phyloP scores from a whole-genome alignment of 1,140 invertebrate species.

The Eriocheir sinensis region DNA sequence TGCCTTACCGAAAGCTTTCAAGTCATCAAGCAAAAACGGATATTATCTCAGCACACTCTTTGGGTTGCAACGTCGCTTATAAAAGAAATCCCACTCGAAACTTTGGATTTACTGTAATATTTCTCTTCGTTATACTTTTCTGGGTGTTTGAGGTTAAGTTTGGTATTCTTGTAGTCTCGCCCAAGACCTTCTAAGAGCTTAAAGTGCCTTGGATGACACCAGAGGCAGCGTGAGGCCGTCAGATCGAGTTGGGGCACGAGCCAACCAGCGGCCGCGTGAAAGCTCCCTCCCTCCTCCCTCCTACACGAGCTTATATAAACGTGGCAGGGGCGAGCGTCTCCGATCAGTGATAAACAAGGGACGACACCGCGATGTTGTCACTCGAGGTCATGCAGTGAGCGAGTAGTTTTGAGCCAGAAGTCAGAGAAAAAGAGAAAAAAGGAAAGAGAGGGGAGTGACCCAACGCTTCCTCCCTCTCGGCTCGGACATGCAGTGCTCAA shows the following conservation, averaged over 20 bases:
- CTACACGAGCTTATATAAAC: not conserved
- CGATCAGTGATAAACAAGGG: not conserved
- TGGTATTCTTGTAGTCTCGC: no score
- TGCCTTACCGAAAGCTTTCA: not conserved
- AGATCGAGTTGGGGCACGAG: not conserved
- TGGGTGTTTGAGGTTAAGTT: no score
- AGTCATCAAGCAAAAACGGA: not conserved
- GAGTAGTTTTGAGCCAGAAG: not conserved
- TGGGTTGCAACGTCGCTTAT: no score
- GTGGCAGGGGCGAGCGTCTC: not conserved
- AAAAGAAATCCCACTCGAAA: no score
- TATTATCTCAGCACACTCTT: no score
- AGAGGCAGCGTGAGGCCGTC: not conserved
- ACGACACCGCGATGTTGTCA: not conserved
- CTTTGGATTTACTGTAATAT: no score
- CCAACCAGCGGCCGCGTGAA: conserved; percentile 18
- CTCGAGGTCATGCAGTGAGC: conserved; percentile 20
- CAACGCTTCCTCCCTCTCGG: not conserved
- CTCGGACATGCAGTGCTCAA: not conserved
- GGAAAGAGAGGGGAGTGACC: not conserved
- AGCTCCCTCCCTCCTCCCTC: not conserved
- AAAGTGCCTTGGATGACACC: not conserved
- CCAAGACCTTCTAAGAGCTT: not conserved
- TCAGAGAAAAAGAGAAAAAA: not conserved
- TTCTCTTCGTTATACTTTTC: no score